A percentile compares a stretch with the other conserved stretches of the same genome.
phyloP scores from a whole-genome alignment of 2,888 invertebrate species.

The Nemotelus nigrinus region DNA sequence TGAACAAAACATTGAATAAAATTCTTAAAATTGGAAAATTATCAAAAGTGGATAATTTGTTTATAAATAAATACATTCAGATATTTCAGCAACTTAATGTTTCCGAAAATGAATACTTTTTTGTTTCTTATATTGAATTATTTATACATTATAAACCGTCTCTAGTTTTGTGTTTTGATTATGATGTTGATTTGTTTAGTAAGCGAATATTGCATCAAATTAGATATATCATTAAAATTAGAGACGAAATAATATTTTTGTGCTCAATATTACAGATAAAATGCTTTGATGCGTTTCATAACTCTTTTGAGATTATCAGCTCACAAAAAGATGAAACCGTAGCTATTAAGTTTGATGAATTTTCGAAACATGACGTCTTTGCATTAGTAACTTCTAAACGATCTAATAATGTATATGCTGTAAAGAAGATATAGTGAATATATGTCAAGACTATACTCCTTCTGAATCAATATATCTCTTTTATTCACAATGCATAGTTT shows the following conservation, averaged over 20 bases:
- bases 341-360: neutral
- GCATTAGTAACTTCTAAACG: neutral
- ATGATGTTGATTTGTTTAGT: neutral
- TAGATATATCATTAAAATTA: neutral
- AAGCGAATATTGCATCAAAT: neutral
- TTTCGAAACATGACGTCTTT: neutral
- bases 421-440: neutral
- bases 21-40: constrained; percentile 13
- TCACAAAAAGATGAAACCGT: neutral
- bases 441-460: neutral
- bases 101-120: neutral
- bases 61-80: neutral
- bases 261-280: neutral
- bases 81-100: neutral
- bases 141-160: neutral
- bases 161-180: neutral
- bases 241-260: constrained; percentile 3
- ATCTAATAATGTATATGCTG: neutral
- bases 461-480: neutral
- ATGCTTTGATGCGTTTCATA: constrained; percentile 11
- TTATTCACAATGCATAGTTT: neutral
- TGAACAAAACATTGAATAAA: neutral
- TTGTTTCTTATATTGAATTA: constrained; percentile 15
- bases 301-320: neutral
- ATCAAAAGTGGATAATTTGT: neutral